Evolutionary conservation across 2,888 invertebrate genomes (phyloP), one percentile per base, ranked within the genome.

Genomic region (Podabrus alpinus): DNA sequence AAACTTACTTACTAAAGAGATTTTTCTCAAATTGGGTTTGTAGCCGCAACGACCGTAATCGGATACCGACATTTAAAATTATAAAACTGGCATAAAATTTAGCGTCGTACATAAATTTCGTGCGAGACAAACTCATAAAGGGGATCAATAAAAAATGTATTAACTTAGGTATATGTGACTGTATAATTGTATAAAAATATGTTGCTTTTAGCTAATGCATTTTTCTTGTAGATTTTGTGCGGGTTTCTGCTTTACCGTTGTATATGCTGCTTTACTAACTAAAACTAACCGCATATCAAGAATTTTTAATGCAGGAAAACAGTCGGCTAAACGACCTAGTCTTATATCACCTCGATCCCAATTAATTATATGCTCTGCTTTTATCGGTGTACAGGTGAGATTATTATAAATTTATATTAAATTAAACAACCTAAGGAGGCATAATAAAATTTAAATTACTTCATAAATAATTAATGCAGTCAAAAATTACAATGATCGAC

Each of bases 221-320:
- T 17, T 61, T 81, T 13, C 69, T 84, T 84, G 59, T 83, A 95
- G 95, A 85, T 95, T 95, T 82, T 92, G 94, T n/a, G 94, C 97
- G 0, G 97, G 97, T 3, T 95, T 98, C 86, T 97, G 97, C 85
- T 99, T 99, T 89, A 96, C 98, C 0, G 95, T 99, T 66, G 97
- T 99, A 60, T 99, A 99, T 88, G 97, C 97, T 0, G 97, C 99
- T 0, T 90, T 99, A 24, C 90, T 99, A 71, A 99, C 99, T 68
- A 99, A 99, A 90, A 99, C 99, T 11, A 99, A 98, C 88, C 90
- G 99, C 70, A 99, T 99, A 79, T 94, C 98, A 0, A 90, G 99
- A 67, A 99, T 99, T 85, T 95, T 99, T 88, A 97, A 97, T 86
- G 97, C 98, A n/a, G 95, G 97, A 84, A 97, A 97, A 86, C 94